phyloP scores from a whole-genome alignment of 2,113 vertebrate species.

The Oncorhynchus mykiss region DNA sequence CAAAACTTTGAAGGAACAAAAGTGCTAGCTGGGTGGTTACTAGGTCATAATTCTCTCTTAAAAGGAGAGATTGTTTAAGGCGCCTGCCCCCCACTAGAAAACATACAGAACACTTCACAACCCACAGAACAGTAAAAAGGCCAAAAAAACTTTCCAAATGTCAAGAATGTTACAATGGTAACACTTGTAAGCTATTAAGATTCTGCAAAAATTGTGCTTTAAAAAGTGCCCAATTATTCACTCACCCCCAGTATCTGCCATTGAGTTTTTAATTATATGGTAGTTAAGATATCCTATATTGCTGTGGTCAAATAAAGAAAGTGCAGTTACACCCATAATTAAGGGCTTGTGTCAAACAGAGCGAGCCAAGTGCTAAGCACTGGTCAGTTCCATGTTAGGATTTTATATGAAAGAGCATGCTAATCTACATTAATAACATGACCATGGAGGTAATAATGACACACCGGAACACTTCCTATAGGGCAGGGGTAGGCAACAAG shows the following conservation, averaged over 20 bases:
- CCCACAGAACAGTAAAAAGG: too few species aligned
- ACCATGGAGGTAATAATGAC: slow-evolving; percentile 10
- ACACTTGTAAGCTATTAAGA: slow-evolving; percentile 19
- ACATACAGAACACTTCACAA: not conserved
- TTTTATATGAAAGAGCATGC: slow-evolving; percentile 41
- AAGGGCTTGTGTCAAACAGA: slow-evolving; percentile 42
- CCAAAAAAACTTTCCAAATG: slow-evolving; percentile 15
- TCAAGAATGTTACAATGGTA: slow-evolving; percentile 27
- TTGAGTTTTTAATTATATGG: slow-evolving; percentile 45
- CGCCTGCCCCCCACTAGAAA: not conserved
- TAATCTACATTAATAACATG: slow-evolving; percentile 43
- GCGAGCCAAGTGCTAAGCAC: slow-evolving; percentile 53
- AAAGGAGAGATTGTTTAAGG: not conserved
- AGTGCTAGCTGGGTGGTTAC: not conserved
- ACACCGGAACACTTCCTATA: too few species aligned
- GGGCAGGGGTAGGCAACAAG: too few species aligned
- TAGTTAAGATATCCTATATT: slow-evolving; percentile 46
- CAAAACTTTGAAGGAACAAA: too few species aligned
- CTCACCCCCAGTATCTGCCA: slow-evolving; percentile 27
- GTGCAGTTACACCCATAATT: slow-evolving; percentile 63
- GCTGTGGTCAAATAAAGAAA: slow-evolving; percentile 53
- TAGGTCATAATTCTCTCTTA: not conserved
- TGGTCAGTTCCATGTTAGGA: slow-evolving; percentile 48
- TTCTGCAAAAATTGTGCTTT: slow-evolving; percentile 25
- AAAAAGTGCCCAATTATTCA: slow-evolving; percentile 26